Base-by-base conservation (phyloP, 2,797 vertebrate species). In the Danionella dracula region DNA sequence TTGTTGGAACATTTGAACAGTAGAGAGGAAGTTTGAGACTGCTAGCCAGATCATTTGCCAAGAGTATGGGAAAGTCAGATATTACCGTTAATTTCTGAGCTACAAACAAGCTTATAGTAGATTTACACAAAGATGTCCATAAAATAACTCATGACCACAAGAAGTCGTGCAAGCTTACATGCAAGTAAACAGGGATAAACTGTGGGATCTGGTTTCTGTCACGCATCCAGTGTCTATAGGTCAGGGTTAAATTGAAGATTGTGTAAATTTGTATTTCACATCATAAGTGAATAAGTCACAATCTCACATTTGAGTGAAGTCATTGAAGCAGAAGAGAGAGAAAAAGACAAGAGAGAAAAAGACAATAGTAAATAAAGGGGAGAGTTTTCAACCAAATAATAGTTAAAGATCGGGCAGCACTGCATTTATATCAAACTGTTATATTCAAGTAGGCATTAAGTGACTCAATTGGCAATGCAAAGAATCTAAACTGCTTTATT, bases 41-140 rank as follows among this genome's bases (percentile, higher is more conserved):
- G 42, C 32, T 35, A 31, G 48, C 48, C 31, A 37, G 42, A 61
- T 27, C 9, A 12, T 20, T 13, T 35, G 31, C 11, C 10, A 7
- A 6, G 10, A 34, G 27, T 15, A 10, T 5, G 35, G 5, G 11
- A n/a, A 8, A 17, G 17, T 1, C 10, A 27, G 20, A n/a, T n/a
- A 12, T 35, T 19, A 20, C 3, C 34, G 9, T 4, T 23, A 44
- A 2, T 44, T 15, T 32, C 11, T 19, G 40, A 17, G 12, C 31
- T 21, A 35, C 4, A 64, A 54, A 49, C n/a, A 7, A 40, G 32
- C 27, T 53, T 27, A 45, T 1, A 31, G n/a, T 31, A 45, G 45
- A 42, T 19, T 17, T 19, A 72, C 5, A 42, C 9, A 80, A 44
- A 82, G 17, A 76, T 71, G 73, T 51, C 45, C n/a, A 70, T 27